Percentiles rank a stretch among this genome's conserved stretches.
Conservation (phyloP, 1,140 invertebrate species). For the Anthonomus grandis region DNA sequence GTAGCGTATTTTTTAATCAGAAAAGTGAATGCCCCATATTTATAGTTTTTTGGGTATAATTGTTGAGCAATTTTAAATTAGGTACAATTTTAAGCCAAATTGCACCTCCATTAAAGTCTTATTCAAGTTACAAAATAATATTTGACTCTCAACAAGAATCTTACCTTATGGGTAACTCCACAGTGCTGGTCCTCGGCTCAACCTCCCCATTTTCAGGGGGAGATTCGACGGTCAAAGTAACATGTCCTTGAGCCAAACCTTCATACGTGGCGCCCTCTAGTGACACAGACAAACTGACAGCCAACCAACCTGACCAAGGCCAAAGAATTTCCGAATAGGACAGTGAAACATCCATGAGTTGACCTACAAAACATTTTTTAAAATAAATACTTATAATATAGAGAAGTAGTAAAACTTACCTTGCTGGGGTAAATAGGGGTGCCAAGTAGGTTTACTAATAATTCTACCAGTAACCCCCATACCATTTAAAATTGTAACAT, state of each 20-base stretch:
- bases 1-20: no score
- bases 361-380: background rate
- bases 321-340: constrained; percentile 81
- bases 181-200: constrained; percentile 63
- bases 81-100: no score
- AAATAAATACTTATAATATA: background rate
- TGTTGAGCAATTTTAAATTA: no score
- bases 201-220: constrained; percentile 65
- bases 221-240: constrained; percentile 82
- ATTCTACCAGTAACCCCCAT: constrained; percentile 84
- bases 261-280: constrained; percentile 71
- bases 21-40: no score
- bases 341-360: constrained; percentile 64
- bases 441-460: constrained; percentile 73
- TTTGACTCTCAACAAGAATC: no score
- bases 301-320: constrained; percentile 96
- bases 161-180: constrained; percentile 67
- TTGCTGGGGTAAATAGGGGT: constrained; percentile 82
- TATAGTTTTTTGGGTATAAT: no score
- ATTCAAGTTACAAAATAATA: no score
- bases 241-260: constrained; percentile 68
- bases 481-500: constrained; percentile 87
- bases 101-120: no score
- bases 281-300: constrained; percentile 69
- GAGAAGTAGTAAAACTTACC: constrained; percentile 55